These are phyloP conservation scores for Salvator merianae DNA, from an alignment of 2,113 vertebrate species.

Conservation along the genomic window DNA sequence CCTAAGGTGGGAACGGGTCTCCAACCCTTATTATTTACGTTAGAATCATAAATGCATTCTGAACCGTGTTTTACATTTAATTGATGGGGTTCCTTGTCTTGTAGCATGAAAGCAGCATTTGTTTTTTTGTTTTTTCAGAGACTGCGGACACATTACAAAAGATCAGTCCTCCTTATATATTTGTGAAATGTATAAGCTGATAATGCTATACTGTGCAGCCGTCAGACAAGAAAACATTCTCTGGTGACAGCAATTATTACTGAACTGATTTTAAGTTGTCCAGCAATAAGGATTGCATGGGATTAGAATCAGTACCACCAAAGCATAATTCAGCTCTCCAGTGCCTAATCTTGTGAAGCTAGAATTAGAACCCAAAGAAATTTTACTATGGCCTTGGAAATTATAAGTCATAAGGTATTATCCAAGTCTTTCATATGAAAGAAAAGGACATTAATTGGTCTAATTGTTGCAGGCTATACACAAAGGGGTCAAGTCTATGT, in stretches of 20 bases:
- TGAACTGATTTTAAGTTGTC: background rate
- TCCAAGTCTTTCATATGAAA: too few species aligned
- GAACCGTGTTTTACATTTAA: slow-evolving; percentile 44
- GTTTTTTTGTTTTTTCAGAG: slow-evolving; percentile 7
- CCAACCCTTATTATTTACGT: slow-evolving; percentile 43
- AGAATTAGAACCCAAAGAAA: too few species aligned
- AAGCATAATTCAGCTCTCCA: background rate
- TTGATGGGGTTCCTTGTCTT: slow-evolving; percentile 24
- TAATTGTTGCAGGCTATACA: too few species aligned
- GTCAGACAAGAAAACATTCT: background rate
- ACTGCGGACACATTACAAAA: background rate
- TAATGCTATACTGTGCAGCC: background rate
- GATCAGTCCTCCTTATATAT: slow-evolving; percentile 24
- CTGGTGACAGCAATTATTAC: background rate
- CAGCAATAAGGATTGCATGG: background rate
- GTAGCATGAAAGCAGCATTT: slow-evolving; percentile 27
- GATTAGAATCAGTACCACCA: background rate
- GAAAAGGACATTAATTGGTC: too few species aligned
- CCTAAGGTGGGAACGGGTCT: slow-evolving; percentile 57
- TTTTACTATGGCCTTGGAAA: too few species aligned
- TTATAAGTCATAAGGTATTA: too few species aligned
- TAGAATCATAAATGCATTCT: slow-evolving; percentile 10
- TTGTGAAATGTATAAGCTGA: slow-evolving; percentile 15
- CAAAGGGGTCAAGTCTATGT: too few species aligned
- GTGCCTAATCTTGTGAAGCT: too few species aligned